Conservation (phyloP, 2,797 vertebrate genomes). For the Sebastiscus albofasciatus region DNA sequence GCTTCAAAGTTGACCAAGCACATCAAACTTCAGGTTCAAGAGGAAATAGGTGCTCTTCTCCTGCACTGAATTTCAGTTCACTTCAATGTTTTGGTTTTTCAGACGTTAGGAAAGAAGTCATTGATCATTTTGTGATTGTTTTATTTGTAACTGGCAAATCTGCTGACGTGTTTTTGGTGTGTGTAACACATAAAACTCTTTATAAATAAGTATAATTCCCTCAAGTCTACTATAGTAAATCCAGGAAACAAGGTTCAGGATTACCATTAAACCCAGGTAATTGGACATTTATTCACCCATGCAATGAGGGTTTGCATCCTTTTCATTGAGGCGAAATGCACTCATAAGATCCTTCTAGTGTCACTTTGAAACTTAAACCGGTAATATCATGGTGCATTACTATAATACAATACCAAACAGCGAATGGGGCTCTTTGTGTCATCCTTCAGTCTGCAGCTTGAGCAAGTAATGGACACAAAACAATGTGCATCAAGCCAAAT, state of each 20-base stretch:
- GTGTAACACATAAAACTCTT: not conserved
- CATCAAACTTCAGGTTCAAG: not conserved
- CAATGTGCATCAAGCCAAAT: not conserved
- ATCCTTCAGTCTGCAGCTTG: not conserved
- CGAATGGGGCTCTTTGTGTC: not conserved
- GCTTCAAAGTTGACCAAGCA: not conserved
- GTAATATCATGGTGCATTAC: not conserved
- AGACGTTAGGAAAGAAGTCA: not conserved
- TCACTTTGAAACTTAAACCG: not conserved
- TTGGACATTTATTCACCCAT: not conserved
- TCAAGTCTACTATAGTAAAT: not conserved
- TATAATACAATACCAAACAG: not conserved
- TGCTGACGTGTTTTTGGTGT: not conserved
- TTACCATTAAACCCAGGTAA: not conserved
- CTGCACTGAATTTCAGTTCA: not conserved
- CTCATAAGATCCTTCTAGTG: not conserved
- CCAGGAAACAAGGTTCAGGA: not conserved
- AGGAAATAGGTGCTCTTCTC: slow-evolving; percentile 1
- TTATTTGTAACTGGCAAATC: not conserved
- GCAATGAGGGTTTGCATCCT: not conserved
- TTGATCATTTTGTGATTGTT: not conserved
- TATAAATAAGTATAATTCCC: not conserved
- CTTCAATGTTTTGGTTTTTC: not conserved
- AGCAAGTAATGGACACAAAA: not conserved
- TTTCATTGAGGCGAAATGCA: not conserved